These are phyloP conservation scores for Acronicta leporina DNA, from an alignment of 2,888 invertebrate species.

Conservation along the genomic window DNA sequence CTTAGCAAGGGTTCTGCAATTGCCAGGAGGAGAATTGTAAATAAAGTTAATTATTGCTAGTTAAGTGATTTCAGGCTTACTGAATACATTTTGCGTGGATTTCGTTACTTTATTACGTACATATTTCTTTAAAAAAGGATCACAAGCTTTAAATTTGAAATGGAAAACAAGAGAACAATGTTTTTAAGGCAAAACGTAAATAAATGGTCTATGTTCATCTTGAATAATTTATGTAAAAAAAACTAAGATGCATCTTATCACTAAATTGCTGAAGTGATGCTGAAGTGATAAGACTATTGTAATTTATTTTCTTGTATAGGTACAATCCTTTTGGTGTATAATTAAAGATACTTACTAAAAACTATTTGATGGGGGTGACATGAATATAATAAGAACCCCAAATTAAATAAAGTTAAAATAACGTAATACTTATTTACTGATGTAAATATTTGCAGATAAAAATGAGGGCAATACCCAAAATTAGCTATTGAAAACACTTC, in stretches of 20 bases:
- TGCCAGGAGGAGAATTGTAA: conserved; percentile 75
- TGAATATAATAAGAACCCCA: too few species aligned
- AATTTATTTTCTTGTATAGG: too few species aligned
- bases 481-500: conserved; percentile 29
- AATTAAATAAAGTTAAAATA: too few species aligned
- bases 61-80: conserved; percentile 81
- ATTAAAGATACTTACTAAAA: too few species aligned
- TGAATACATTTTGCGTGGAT: conserved; percentile 63
- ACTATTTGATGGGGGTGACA: too few species aligned
- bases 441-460: neutral
- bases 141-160: conserved; percentile 50
- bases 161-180: conserved; percentile 39
- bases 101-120: conserved; percentile 40
- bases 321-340: too few species aligned
- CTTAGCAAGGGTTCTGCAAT: conserved; percentile 65
- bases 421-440: too few species aligned
- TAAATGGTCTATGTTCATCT: too few species aligned
- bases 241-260: too few species aligned
- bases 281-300: too few species aligned
- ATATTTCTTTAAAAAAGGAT: conserved; percentile 59
- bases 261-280: too few species aligned
- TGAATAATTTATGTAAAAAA: too few species aligned
- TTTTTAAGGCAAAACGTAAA: neutral
- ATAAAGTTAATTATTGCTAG: conserved; percentile 84
- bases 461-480: neutral